A percentile compares a stretch with the other conserved stretches of the same genome.
These are phyloP conservation scores for Pachyrhynchus sulphureomaculatus DNA, from an alignment of 1,140 invertebrate genomes.

Conservation along the genomic window DNA sequence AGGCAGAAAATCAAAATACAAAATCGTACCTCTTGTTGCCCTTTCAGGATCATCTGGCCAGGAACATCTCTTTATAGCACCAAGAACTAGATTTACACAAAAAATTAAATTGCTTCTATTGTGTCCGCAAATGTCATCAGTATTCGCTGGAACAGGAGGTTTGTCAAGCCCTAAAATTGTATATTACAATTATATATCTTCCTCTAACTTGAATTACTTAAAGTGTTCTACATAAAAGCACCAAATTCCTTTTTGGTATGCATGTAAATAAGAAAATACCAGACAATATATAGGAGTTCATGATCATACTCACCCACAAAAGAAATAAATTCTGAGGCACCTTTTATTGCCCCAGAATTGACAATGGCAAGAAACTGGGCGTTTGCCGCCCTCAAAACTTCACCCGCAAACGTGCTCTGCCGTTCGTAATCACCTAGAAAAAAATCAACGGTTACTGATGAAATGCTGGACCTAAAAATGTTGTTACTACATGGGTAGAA, in stretches of 20 bases:
- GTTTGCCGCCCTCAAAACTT: constrained; percentile 67
- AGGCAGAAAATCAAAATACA: not conserved
- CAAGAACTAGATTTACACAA: constrained; percentile 74
- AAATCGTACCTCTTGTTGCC: constrained; percentile 61
- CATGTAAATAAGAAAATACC: too few species aligned
- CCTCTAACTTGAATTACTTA: too few species aligned
- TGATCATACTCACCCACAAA: constrained; percentile 62
- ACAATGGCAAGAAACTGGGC: constrained; percentile 58
- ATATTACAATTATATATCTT: not conserved
- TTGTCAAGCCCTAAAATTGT: constrained; percentile 34
- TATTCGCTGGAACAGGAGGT: constrained; percentile 56
- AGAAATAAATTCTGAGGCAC: constrained; percentile 68
- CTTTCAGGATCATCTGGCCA: constrained; percentile 81
- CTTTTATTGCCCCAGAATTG: constrained; percentile 57
- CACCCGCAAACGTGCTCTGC: constrained; percentile 79
- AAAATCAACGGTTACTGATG: too few species aligned
- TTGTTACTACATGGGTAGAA: too few species aligned
- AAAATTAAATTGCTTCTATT: constrained; percentile 65
- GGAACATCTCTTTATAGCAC: constrained; percentile 80
- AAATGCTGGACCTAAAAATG: too few species aligned
- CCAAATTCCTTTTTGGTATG: too few species aligned
- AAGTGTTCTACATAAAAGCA: too few species aligned
- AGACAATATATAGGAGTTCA: too few species aligned
- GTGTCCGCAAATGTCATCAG: constrained; percentile 61
- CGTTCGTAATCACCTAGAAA: constrained; percentile 84